Percentiles rank a stretch among this genome's conserved stretches.
Conservation (phyloP, 2,113 vertebrate genomes). For the Rafetus swinhoei region DNA sequence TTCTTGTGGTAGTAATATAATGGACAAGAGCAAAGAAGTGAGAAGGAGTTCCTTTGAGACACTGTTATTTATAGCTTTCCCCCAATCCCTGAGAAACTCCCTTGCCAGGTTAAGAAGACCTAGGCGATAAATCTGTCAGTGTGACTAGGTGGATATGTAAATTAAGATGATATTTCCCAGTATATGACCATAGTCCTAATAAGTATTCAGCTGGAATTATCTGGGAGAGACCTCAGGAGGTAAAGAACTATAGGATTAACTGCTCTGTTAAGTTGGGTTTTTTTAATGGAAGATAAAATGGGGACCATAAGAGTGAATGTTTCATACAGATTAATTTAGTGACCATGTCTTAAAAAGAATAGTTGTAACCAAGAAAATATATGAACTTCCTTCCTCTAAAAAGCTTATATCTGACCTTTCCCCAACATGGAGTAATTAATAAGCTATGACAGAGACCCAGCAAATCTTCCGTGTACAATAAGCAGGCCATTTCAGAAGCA, state of each 20-base stretch:
- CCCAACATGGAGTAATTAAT: background rate
- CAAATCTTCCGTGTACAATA: background rate
- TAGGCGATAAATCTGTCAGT: rapidly evolving
- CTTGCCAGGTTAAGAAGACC: background rate
- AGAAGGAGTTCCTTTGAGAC: background rate
- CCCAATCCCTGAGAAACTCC: background rate
- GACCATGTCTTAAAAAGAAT: background rate
- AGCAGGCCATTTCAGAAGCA: background rate
- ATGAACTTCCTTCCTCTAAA: background rate
- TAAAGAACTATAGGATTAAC: background rate
- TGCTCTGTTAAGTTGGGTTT: background rate
- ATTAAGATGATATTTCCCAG: constrained; percentile 31
- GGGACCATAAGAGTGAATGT: background rate
- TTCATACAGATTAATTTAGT: background rate
- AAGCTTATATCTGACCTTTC: background rate
- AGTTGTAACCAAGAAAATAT: background rate
- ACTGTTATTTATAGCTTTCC: background rate
- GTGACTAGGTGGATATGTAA: constrained; percentile 10
- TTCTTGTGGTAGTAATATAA: background rate
- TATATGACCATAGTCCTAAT: background rate
- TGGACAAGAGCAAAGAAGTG: constrained; percentile 11
- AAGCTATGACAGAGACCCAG: constrained; percentile 7
- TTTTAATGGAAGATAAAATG: background rate
- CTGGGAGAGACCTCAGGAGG: constrained; percentile 11
- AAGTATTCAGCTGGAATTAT: constrained; percentile 25